Evolutionary conservation across 2,113 vertebrate genomes (phyloP).

Genomic region (Gavialis gangeticus): DNA sequence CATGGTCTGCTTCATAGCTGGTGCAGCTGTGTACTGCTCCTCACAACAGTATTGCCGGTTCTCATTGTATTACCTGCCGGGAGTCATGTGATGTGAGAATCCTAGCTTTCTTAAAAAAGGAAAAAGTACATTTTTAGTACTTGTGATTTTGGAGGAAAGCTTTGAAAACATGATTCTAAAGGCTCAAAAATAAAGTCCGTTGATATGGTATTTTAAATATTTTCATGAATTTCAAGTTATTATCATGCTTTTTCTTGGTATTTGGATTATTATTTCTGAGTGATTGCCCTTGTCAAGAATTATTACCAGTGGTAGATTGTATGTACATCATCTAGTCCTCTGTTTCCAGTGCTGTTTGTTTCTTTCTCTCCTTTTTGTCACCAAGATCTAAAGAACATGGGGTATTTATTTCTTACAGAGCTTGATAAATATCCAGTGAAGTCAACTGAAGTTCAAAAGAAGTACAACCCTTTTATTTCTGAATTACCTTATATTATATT

Average conservation of each 20-base stretch:
- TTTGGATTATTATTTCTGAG: background rate
- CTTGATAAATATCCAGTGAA: background rate
- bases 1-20: background rate
- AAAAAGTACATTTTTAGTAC: background rate
- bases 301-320: background rate
- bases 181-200: background rate
- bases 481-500: background rate
- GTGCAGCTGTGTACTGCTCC: background rate
- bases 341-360: fast-evolving
- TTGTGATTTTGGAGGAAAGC: background rate
- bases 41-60: background rate
- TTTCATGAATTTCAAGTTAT: background rate
- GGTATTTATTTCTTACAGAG: background rate
- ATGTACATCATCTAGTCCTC: background rate
- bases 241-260: background rate
- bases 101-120: background rate
- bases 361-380: fast-evolving
- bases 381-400: fast-evolving
- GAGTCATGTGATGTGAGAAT: background rate
- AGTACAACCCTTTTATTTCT: background rate
- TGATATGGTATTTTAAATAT: background rate
- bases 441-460: background rate
- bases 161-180: background rate
- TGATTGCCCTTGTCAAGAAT: background rate
- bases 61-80: background rate